These are phyloP conservation scores for Rhinogobio ventralis DNA, from an alignment of 2,797 vertebrate genomes.

Conservation along the genomic window DNA sequence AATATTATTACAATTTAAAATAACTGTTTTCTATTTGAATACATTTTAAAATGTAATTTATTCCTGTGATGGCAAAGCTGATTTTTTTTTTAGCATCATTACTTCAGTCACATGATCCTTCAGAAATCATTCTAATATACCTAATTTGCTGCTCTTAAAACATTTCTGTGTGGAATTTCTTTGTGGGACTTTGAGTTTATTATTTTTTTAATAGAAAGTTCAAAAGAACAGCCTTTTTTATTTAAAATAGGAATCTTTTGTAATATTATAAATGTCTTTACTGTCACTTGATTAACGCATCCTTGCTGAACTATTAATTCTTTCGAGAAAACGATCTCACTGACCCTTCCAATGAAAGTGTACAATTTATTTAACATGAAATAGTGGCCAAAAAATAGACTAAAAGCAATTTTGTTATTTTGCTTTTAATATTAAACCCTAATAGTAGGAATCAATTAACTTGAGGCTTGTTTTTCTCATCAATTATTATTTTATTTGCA, in stretches of 20 bases:
- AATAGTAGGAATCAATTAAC: background rate
- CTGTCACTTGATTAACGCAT: background rate
- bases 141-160: background rate
- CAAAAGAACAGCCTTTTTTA: background rate
- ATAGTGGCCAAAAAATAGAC: background rate
- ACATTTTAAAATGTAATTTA: background rate
- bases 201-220: background rate
- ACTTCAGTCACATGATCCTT: background rate
- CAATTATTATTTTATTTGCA: background rate
- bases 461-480: background rate
- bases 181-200: background rate
- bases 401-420: background rate
- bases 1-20: background rate
- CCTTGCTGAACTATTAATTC: background rate
- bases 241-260: background rate
- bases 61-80: background rate
- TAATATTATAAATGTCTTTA: background rate
- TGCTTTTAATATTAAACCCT: background rate
- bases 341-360: background rate
- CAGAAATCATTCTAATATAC: background rate
- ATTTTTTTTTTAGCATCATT: too few species aligned
- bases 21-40: background rate
- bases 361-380: background rate
- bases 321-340: background rate
- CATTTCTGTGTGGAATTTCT: background rate